phyloP scores from a whole-genome alignment of 2,888 invertebrate genomes.

The Trypoxylon attenuatum region DNA sequence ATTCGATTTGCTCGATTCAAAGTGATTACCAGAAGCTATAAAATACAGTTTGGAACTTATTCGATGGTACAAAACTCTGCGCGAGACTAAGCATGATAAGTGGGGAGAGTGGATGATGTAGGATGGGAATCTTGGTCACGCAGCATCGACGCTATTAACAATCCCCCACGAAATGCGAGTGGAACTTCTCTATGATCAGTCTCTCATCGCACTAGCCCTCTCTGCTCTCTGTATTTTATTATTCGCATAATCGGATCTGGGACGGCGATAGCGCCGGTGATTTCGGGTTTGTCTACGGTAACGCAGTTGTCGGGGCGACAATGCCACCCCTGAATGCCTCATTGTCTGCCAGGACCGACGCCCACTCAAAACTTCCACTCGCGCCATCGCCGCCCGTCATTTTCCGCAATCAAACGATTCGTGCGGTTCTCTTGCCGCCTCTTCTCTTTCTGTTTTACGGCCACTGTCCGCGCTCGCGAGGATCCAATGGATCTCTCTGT shows the following conservation, averaged over 20 bases:
- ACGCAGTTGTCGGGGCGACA: constrained; percentile 67
- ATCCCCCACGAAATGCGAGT: constrained; percentile 17
- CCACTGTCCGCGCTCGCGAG: background rate
- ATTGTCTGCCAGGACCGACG: constrained; percentile 67
- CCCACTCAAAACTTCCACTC: constrained; percentile 69
- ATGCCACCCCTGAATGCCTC: constrained; percentile 69
- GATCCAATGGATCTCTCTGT: background rate
- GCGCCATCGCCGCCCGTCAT: constrained; percentile 59
- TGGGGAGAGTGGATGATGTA: background rate
- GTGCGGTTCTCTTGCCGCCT: constrained; percentile 30
- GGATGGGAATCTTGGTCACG: background rate
- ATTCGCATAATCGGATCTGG: constrained; percentile 70
- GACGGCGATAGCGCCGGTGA: constrained; percentile 67
- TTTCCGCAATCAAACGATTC: constrained; percentile 69
- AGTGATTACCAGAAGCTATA: no score
- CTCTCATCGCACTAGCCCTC: constrained; percentile 4
- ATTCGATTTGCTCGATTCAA: no score
- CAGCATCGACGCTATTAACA: constrained; percentile 38
- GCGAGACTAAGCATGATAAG: background rate
- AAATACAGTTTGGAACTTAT: no score
- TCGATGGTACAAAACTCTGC: no score
- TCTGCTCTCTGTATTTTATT: constrained; percentile 59
- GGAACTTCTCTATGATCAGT: background rate
- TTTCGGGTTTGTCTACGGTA: constrained; percentile 73
- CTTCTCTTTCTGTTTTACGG: background rate